Evolutionary conservation across 2,113 vertebrate genomes (phyloP).

Genomic region (Cebus imitator): DNA sequence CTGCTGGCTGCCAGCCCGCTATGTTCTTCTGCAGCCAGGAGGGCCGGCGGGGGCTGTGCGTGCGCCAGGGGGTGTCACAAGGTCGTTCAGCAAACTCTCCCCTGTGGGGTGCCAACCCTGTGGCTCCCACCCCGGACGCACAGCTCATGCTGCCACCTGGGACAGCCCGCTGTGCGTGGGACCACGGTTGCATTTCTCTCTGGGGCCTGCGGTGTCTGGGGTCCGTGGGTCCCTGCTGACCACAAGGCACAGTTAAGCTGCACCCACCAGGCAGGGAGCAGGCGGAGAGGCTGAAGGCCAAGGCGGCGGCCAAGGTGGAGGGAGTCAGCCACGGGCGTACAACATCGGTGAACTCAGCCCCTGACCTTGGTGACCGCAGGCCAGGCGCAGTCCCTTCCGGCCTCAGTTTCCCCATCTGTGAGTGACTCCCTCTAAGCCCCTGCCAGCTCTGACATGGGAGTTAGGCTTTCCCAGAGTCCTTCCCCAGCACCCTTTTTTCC

Average conservation of each 20-base stretch:
- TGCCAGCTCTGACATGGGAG: neutral
- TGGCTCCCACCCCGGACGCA: neutral
- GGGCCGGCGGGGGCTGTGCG: neutral
- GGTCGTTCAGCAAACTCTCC: neutral
- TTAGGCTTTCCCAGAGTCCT: neutral
- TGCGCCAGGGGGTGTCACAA: neutral
- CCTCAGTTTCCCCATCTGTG: neutral
- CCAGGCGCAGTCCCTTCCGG: neutral
- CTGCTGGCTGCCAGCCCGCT: neutral
- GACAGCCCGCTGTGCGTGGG: neutral
- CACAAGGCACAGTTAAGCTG: neutral
- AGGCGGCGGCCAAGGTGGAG: neutral
- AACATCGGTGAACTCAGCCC: neutral
- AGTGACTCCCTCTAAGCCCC: neutral
- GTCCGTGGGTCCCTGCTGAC: neutral
- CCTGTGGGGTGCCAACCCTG: neutral
- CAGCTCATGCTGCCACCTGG: neutral
- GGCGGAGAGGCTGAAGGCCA: neutral
- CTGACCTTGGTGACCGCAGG: neutral
- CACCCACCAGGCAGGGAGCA: neutral
- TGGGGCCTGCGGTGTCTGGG: rapidly evolving
- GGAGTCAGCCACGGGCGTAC: neutral
- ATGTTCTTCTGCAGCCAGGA: neutral
- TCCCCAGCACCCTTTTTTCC: neutral
- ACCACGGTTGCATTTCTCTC: neutral